Conservation (phyloP, 1,140 invertebrate species). For the Octopus sinensis region DNA sequence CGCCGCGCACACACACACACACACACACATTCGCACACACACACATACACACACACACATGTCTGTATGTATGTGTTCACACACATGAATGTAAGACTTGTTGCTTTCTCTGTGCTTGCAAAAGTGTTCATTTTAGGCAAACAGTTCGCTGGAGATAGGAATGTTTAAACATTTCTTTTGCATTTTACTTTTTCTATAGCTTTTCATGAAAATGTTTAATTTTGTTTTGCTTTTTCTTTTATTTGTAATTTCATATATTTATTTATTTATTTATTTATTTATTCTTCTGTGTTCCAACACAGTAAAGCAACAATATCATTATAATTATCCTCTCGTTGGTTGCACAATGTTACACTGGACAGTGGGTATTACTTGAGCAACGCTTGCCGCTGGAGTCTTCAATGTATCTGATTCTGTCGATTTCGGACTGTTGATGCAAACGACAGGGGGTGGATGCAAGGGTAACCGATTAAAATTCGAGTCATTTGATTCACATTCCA, state of each 20-base stretch:
- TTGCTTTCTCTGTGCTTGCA: too few relatives aligned
- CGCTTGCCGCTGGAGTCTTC: background rate
- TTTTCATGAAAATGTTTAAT: too few relatives aligned
- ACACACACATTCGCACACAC: background rate
- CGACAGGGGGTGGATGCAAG: background rate
- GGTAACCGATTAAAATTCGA: background rate
- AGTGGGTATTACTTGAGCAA: background rate
- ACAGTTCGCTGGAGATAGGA: too few relatives aligned
- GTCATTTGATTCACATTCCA: background rate
- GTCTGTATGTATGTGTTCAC: background rate
- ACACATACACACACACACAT: background rate
- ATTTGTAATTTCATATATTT: too few relatives aligned
- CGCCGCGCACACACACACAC: background rate
- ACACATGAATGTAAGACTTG: background rate
- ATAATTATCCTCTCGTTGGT: background rate
- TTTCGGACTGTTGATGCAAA: conserved; percentile 1
- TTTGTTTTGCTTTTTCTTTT: too few relatives aligned
- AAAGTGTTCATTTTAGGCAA: too few relatives aligned
- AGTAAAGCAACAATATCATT: too few relatives aligned
- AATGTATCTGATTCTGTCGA: background rate
- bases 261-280: too few relatives aligned
- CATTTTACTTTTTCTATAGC: too few relatives aligned
- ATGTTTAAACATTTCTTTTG: too few relatives aligned
- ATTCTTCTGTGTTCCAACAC: too few relatives aligned
- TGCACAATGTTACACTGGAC: conserved; percentile 1